Base-by-base conservation (phyloP, 2,888 invertebrate genomes). In the Heteropelma amictum region DNA sequence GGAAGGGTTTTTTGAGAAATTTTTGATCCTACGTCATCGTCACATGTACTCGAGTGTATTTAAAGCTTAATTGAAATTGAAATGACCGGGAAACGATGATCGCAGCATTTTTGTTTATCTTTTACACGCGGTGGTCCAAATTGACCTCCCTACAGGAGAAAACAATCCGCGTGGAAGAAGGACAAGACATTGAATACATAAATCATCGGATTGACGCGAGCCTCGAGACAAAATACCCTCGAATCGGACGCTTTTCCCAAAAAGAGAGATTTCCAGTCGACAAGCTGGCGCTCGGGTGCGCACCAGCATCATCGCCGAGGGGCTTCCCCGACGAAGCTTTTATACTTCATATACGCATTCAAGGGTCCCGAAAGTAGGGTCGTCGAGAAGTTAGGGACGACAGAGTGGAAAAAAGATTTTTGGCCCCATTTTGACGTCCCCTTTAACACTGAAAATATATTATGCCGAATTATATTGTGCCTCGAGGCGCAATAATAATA, bases 401-500 rank as follows among this genome's bases (percentile, higher is more conserved):
- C 8, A 40, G 40, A 35, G 67, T 33, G 63, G 63, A 49, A 61
- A 61, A 68, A 56, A 54, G 56, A 74, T 71, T 68, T 68, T n/a
- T n/a, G n/a, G n/a, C 58, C 49, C 56, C 47, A 65, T 53, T 30
- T 56, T 47, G 70, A 40, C 63, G 33, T 71, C 23, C 56, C 28
- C 67, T 58, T 68, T 58, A 71, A 67, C 45, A 38, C 35, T 23
- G 23, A 51, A 68, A 71, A 63, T 68, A 71, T 68, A 76, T 75
- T 71, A 61, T 26, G 45, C 53, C 53, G 70, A 70, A 70, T 65
- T 60, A 49, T 61, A 65, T 70, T 65, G 45, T 33, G 54, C 74
- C 74, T 38, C 45, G 2, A 70, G 70, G 65, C 47, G 26, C 38
- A 51, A 49, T 63, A 63, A 49, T 70, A 65, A 60, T 60, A 74